Conservation (phyloP, 2,797 vertebrate genomes). For the Semotilus atromaculatus region DNA sequence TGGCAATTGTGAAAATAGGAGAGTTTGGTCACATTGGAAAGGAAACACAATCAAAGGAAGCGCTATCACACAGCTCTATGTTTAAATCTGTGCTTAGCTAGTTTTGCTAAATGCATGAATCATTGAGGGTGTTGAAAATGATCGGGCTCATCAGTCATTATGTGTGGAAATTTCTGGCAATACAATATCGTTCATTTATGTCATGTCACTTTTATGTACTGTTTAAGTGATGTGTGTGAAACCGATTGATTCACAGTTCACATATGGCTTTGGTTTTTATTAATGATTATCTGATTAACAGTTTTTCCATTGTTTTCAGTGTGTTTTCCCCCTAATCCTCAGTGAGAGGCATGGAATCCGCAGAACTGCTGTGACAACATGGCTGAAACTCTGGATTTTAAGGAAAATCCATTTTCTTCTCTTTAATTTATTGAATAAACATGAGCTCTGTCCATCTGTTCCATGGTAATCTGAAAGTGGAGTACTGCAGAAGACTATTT, state of each 20-base stretch:
- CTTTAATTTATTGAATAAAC: constrained; percentile 12
- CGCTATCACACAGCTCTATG: constrained; percentile 35
- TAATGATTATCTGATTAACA: constrained; percentile 13
- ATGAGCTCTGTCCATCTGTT: constrained; percentile 10
- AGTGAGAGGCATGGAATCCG: constrained; percentile 23
- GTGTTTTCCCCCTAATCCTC: constrained; percentile 15
- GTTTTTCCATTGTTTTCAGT: constrained; percentile 4
- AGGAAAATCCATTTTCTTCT: constrained; percentile 25
- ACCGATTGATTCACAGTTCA: constrained; percentile 5
- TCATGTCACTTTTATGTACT: neutral
- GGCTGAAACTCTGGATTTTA: constrained; percentile 12
- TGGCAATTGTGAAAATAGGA: constrained; percentile 34
- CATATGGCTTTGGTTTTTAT: neutral
- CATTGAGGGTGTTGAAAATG: constrained; percentile 31
- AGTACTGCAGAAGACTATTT: neutral
- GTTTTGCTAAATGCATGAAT: constrained; percentile 33
- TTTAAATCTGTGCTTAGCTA: constrained; percentile 26
- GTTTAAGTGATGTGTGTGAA: neutral
- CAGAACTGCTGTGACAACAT: constrained; percentile 52
- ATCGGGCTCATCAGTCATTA: neutral
- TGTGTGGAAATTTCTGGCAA: constrained; percentile 9
- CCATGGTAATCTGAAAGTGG: neutral
- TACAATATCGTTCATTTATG: neutral
- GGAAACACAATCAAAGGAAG: constrained; percentile 62
- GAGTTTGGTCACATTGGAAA: constrained; percentile 36